These are phyloP conservation scores for Mythimna albipuncta DNA, from an alignment of 2,888 invertebrate species.

Conservation along the genomic window DNA sequence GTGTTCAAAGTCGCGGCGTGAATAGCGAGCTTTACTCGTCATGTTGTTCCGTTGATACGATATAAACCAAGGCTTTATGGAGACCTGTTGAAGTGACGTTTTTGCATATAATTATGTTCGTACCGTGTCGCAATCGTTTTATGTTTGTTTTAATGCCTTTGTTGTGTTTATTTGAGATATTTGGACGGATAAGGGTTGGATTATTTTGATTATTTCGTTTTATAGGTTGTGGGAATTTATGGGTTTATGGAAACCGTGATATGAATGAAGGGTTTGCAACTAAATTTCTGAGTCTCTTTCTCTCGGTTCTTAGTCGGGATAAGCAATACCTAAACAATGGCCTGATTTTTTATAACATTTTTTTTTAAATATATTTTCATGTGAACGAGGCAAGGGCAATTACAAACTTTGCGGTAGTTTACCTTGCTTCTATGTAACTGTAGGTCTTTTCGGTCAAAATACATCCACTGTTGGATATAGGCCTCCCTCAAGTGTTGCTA, in stretches of 20 bases:
- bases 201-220: constrained; percentile 36
- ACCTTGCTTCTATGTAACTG: too few species aligned
- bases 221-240: constrained; percentile 19
- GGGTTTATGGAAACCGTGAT: background rate
- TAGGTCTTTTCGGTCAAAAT: too few species aligned
- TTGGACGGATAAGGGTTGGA: constrained; percentile 29
- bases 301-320: background rate
- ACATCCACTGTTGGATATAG: too few species aligned
- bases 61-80: constrained; percentile 62
- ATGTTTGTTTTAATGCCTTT: constrained; percentile 54
- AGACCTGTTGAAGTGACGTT: constrained; percentile 72
- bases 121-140: constrained; percentile 51
- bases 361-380: too few species aligned
- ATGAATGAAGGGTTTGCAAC: background rate
- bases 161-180: constrained; percentile 58
- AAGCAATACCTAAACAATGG: too few species aligned
- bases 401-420: too few species aligned
- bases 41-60: constrained; percentile 60
- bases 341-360: too few species aligned
- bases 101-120: constrained; percentile 64
- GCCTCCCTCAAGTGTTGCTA: too few species aligned
- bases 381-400: too few species aligned
- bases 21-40: constrained; percentile 54
- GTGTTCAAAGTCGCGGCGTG: constrained; percentile 41
- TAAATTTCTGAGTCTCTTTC: background rate